Evolutionary conservation across 2,797 vertebrate species (phyloP).

Genomic region (Hephaestus fuliginosus): DNA sequence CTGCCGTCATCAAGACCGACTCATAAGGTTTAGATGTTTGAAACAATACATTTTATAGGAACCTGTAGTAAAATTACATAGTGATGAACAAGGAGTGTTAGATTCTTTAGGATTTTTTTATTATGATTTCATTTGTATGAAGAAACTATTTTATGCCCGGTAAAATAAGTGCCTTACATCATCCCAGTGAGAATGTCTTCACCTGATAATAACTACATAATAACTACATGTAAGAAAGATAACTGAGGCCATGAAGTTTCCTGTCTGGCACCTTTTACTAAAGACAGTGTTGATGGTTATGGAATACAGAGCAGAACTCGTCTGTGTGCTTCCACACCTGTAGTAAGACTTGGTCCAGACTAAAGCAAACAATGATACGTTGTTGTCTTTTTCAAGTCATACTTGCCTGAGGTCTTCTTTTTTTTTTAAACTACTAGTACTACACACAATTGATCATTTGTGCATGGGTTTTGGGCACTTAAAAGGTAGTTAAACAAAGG

Average conservation of each 20-base stretch:
- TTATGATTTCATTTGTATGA: neutral
- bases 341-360: neutral
- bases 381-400: neutral
- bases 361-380: neutral
- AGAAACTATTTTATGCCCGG: neutral
- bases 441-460: neutral
- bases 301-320: neutral
- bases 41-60: neutral
- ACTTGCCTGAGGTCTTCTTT: no score
- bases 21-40: neutral
- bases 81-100: neutral
- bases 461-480: neutral
- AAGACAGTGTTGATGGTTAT: neutral
- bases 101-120: neutral
- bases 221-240: neutral
- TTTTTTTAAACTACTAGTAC: neutral
- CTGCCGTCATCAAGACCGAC: neutral
- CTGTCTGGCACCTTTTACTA: neutral
- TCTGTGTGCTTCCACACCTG: neutral
- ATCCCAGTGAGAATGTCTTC: neutral
- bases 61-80: neutral
- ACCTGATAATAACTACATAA: neutral
- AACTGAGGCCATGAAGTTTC: neutral
- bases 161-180: neutral
- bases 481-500: no score